These are phyloP conservation scores for Agrotis exclamationis DNA, from an alignment of 2,888 invertebrate species.

Conservation along the genomic window DNA sequence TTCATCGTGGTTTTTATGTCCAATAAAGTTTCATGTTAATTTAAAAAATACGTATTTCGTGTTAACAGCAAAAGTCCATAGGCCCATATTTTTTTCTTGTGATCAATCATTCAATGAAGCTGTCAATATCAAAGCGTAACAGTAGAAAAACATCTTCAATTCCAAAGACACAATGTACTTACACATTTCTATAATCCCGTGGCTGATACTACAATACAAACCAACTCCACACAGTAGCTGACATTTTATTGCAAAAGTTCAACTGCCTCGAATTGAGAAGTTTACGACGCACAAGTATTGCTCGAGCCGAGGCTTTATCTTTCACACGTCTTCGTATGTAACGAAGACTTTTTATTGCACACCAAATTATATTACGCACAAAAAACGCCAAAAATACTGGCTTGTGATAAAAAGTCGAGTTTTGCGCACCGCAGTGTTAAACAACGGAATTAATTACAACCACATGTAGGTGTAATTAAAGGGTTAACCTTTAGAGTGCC, in stretches of 20 bases:
- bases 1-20: background rate
- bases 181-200: slow-evolving; percentile 28
- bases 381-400: slow-evolving; percentile 37
- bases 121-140: background rate
- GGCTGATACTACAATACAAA: slow-evolving; percentile 41
- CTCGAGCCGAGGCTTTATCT: slow-evolving; percentile 47
- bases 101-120: slow-evolving; percentile 1
- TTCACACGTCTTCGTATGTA: slow-evolving; percentile 60
- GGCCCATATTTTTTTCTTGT: background rate
- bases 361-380: slow-evolving; percentile 42
- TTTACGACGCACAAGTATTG: slow-evolving; percentile 57
- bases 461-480: slow-evolving; percentile 50
- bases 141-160: slow-evolving; percentile 27
- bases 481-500: slow-evolving; percentile 39
- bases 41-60: background rate
- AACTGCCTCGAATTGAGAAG: slow-evolving; percentile 59
- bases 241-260: slow-evolving; percentile 65
- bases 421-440: slow-evolving; percentile 25
- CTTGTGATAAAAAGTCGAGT: slow-evolving; percentile 12
- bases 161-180: slow-evolving; percentile 28
- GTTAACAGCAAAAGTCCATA: background rate
- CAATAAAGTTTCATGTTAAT: background rate
- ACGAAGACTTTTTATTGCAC: slow-evolving; percentile 60
- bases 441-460: slow-evolving; percentile 50
- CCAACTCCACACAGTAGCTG: slow-evolving; percentile 36